Conservation (phyloP, 2,888 invertebrate species). For the Plagodis pulveraria region DNA sequence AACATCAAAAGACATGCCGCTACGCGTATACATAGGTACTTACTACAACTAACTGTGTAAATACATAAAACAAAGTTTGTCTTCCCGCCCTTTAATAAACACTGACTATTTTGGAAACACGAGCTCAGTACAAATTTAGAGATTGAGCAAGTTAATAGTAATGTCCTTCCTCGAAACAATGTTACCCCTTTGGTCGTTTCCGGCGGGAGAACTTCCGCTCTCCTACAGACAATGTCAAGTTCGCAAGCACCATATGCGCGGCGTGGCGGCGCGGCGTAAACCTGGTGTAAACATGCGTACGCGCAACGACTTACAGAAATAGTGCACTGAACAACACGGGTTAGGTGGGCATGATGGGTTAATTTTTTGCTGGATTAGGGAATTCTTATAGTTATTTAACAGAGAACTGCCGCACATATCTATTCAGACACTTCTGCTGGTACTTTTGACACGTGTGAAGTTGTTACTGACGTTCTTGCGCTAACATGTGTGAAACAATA, state of each 20-base stretch:
- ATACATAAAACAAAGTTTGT: conserved; percentile 25
- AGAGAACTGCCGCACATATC: too few species aligned
- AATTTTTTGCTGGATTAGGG: too few species aligned
- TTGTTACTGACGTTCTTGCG: too few species aligned
- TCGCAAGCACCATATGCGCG: conserved; percentile 52
- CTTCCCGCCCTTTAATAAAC: conserved; percentile 32
- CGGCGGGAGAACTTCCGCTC: conserved; percentile 61
- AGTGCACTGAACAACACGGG: not conserved
- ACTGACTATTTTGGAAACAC: conserved; percentile 42
- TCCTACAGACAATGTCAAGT: conserved; percentile 76
- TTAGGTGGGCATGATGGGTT: too few species aligned
- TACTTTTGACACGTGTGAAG: too few species aligned
- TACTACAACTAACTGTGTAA: not conserved
- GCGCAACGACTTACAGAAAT: conserved; percentile 33
- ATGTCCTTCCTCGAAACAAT: conserved; percentile 70
- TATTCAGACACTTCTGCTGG: too few species aligned
- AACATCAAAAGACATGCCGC: conserved; percentile 18
- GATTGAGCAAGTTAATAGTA: conserved; percentile 38
- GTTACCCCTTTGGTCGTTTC: conserved; percentile 71
- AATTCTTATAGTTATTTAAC: too few species aligned
- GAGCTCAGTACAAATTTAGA: conserved; percentile 49
- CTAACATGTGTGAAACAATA: too few species aligned
- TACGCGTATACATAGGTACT: not conserved
- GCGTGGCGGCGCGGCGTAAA: conserved; percentile 13
- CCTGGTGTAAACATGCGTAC: conserved; percentile 21